phyloP scores from a whole-genome alignment of 1,140 invertebrate genomes.

The Calephelis nemesis region DNA sequence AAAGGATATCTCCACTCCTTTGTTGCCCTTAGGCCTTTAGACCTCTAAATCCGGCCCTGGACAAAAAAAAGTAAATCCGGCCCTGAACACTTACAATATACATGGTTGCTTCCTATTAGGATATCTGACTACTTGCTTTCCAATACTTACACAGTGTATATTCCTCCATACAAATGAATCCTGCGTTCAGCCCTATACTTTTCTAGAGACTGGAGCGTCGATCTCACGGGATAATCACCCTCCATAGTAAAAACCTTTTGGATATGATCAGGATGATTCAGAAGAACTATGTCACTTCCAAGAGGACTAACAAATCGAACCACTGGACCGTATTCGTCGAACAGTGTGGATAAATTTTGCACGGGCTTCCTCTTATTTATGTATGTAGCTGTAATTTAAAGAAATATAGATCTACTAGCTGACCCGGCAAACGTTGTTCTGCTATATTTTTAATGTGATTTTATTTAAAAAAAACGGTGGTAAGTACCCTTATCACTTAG shows the following conservation, averaged over 20 bases:
- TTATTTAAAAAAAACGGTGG: too few relatives aligned
- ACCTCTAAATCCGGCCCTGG: too few relatives aligned
- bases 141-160: conserved; percentile 80
- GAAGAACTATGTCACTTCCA: conserved; percentile 80
- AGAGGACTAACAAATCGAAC: conserved; percentile 82
- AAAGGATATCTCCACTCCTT: too few relatives aligned
- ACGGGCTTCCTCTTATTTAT: conserved; percentile 61
- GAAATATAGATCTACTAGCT: too few relatives aligned
- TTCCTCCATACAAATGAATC: conserved; percentile 77
- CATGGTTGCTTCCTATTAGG: too few relatives aligned
- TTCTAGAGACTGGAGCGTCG: conserved; percentile 81
- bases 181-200: conserved; percentile 80
- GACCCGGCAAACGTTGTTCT: too few relatives aligned
- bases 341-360: conserved; percentile 75
- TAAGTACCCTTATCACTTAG: too few relatives aligned
- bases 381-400: conserved; percentile 53
- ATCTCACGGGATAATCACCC: conserved; percentile 79
- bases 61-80: too few relatives aligned
- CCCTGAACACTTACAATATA: too few relatives aligned
- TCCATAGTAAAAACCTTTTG: conserved; percentile 81
- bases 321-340: conserved; percentile 82
- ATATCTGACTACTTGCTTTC: neutral
- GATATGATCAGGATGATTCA: conserved; percentile 82
- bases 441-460: too few relatives aligned
- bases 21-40: too few relatives aligned